Conservation (phyloP, 2,888 invertebrate genomes). For the Operophtera brumata region DNA sequence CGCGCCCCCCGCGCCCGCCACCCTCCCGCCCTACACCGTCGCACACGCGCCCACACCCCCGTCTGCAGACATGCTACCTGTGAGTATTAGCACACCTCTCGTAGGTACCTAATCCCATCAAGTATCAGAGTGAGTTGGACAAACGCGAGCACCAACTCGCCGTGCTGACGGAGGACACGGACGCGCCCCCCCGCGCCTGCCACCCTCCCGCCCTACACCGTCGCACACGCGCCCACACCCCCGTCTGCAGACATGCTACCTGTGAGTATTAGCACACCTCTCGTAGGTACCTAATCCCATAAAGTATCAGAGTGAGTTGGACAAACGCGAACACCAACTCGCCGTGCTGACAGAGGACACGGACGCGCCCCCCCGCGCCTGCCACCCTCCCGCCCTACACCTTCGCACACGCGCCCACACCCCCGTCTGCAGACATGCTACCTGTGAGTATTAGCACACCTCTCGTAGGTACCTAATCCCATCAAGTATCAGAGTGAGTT, state of each 20-base stretch:
- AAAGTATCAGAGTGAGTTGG: slow-evolving; percentile 96
- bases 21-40: background rate
- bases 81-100: background rate
- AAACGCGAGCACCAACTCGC: slow-evolving; percentile 94
- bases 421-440: background rate
- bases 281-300: slow-evolving; percentile 88
- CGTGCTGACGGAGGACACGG: slow-evolving; percentile 92
- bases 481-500: slow-evolving; percentile 97
- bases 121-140: slow-evolving; percentile 96
- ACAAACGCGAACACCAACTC: slow-evolving; percentile 94
- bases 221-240: background rate
- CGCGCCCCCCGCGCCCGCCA: slow-evolving; percentile 36
- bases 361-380: slow-evolving; percentile 60
- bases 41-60: background rate
- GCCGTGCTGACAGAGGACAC: slow-evolving; percentile 93
- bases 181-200: slow-evolving; percentile 49
- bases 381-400: background rate
- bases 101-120: slow-evolving; percentile 90
- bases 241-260: background rate
- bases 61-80: background rate
- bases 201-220: background rate
- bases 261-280: background rate
- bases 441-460: background rate
- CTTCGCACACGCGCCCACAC: background rate
- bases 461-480: slow-evolving; percentile 84